Evolutionary conservation across 2,113 vertebrate genomes (phyloP).

Genomic region (Sceloporus undulatus): DNA sequence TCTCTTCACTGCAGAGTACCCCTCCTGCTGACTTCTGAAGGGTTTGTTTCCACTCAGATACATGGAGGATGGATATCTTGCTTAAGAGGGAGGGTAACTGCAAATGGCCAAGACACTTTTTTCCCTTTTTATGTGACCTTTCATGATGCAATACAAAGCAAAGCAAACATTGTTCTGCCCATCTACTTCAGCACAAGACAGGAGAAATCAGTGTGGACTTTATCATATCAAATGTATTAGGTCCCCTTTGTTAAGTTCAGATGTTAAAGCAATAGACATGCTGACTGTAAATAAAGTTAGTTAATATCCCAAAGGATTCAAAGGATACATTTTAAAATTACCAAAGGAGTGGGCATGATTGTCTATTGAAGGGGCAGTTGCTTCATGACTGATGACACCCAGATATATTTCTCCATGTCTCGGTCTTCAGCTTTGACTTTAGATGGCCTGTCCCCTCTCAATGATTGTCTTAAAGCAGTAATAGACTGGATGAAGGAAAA

Average conservation of each 20-base stretch:
- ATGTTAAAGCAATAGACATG: too few relatives aligned
- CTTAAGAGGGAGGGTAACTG: not conserved
- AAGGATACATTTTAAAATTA: not conserved
- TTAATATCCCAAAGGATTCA: not conserved
- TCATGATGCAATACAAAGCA: not conserved
- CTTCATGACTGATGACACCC: too few relatives aligned
- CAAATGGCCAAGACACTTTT: not conserved
- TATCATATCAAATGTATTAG: not conserved
- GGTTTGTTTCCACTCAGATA: not conserved
- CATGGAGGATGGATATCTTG: not conserved
- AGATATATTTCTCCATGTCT: too few relatives aligned
- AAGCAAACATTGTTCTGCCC: not conserved
- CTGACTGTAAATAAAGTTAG: not conserved
- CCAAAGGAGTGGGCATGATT: too few relatives aligned
- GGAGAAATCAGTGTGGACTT: too few relatives aligned
- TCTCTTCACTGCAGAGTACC: slow-evolving; percentile 26
- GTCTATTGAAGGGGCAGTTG: too few relatives aligned
- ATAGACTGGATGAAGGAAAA: too few relatives aligned
- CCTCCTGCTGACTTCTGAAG: not conserved
- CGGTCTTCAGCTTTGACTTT: too few relatives aligned
- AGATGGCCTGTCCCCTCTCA: too few relatives aligned
- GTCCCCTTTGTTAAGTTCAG: not conserved
- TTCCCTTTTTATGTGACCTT: not conserved
- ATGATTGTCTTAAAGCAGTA: too few relatives aligned
- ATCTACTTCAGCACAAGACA: not conserved